These are phyloP conservation scores for Caenorhabditis doughertyi DNA, from an alignment of 2,888 invertebrate genomes.

Conservation along the genomic window DNA sequence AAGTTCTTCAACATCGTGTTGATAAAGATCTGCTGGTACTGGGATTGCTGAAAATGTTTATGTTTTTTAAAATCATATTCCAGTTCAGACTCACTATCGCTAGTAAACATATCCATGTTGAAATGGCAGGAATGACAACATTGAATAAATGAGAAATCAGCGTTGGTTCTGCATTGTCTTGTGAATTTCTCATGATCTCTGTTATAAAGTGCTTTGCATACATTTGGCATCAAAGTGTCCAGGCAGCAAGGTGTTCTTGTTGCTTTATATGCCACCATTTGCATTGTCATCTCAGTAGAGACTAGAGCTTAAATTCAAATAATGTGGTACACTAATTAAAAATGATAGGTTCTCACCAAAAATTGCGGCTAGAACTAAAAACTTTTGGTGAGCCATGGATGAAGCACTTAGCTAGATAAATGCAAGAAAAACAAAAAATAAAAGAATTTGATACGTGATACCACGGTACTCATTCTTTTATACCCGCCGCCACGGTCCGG, in stretches of 20 bases:
- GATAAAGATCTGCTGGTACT: constrained; percentile 72
- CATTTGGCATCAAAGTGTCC: constrained; percentile 75
- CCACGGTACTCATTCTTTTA: constrained; percentile 42
- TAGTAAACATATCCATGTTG: constrained; percentile 72
- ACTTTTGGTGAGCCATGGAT: constrained; percentile 22
- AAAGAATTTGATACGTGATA: constrained; percentile 51
- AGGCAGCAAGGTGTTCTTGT: constrained; percentile 76
- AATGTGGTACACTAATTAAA: not conserved
- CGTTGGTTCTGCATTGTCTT: constrained; percentile 73
- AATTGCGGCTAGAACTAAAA: constrained; percentile 26
- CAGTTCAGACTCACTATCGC: constrained; percentile 52
- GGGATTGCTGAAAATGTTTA: constrained; percentile 63
- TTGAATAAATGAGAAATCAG: constrained; percentile 79
- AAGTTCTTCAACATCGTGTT: constrained; percentile 74
- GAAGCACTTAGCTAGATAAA: not conserved
- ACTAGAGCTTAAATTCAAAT: constrained; percentile 30
- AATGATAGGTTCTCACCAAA: constrained; percentile 7
- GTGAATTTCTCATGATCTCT: constrained; percentile 74
- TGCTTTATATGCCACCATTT: constrained; percentile 69
- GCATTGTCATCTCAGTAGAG: constrained; percentile 61
- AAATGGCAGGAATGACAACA: constrained; percentile 79
- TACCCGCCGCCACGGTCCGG: constrained; percentile 68
- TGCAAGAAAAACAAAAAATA: constrained; percentile 23
- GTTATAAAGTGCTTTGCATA: constrained; percentile 73
- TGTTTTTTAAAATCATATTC: not conserved